Evolutionary conservation across 2,797 vertebrate genomes (phyloP).

Genomic region (Phylloscopus collybita): DNA sequence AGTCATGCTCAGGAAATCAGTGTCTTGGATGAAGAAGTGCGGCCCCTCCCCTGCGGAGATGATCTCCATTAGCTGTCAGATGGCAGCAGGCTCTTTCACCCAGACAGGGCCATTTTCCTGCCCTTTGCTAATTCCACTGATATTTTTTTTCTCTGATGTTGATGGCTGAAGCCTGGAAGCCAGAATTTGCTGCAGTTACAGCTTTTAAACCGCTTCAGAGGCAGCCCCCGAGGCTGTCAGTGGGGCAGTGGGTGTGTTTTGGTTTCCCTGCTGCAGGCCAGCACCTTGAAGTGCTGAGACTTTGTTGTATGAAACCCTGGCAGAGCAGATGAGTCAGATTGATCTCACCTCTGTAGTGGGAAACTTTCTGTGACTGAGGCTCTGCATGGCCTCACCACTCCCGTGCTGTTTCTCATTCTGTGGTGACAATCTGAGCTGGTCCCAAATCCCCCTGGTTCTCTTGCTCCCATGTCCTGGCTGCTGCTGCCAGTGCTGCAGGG

Average conservation of each 20-base stretch:
- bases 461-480: neutral
- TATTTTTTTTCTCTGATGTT: neutral
- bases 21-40: neutral
- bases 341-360: neutral
- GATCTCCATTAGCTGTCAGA: neutral
- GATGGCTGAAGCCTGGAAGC: neutral
- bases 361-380: neutral
- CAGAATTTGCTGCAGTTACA: neutral
- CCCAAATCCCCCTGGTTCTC: neutral
- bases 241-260: neutral
- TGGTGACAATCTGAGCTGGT: neutral
- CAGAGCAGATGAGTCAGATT: neutral
- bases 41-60: neutral
- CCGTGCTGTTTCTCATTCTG: accelerated
- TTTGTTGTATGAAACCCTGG: neutral
- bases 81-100: neutral
- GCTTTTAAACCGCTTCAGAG: neutral
- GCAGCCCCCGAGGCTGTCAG: accelerated
- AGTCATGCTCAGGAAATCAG: neutral
- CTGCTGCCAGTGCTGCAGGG: neutral
- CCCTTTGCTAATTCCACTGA: neutral
- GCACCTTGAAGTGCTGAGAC: neutral
- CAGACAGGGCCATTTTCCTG: neutral
- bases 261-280: neutral
- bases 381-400: neutral